Percentiles rank a stretch among this genome's conserved stretches.
Conservation (phyloP, 2,113 vertebrate genomes). For the Cyanoramphus novaezelandiae region DNA sequence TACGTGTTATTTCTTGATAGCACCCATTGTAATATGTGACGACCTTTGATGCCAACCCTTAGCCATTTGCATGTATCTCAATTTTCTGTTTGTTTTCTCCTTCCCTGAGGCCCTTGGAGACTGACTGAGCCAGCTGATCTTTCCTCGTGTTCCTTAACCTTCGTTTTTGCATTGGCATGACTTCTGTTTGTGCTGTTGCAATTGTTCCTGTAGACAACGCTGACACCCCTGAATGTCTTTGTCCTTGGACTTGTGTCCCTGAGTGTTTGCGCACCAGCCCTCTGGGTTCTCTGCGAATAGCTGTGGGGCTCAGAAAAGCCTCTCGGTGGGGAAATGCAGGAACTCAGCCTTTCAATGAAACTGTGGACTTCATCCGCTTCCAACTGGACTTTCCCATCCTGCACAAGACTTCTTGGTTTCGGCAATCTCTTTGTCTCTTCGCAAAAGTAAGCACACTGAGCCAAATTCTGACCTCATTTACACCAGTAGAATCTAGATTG, state of each 20-base stretch:
- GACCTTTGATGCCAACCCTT: not conserved
- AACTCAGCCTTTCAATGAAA: not conserved
- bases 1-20: not conserved
- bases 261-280: not conserved
- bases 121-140: not conserved
- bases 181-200: not conserved
- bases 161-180: not conserved
- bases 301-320: not conserved
- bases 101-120: not conserved
- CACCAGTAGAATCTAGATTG: conserved; percentile 5
- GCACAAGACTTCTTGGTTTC: not conserved
- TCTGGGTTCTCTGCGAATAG: not conserved
- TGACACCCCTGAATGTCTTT: not conserved
- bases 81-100: not conserved
- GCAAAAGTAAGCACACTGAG: conserved; percentile 10
- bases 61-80: not conserved
- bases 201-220: not conserved
- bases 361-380: not conserved
- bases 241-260: not conserved
- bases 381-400: not conserved
- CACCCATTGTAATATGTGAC: not conserved
- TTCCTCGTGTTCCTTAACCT: not conserved
- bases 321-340: not conserved
- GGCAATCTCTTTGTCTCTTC: not conserved
- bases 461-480: conserved; percentile 50